Percentiles rank a stretch among this genome's conserved stretches.
These are phyloP conservation scores for Rattus rattus DNA, from an alignment of 2,113 vertebrate genomes.

Conservation along the genomic window DNA sequence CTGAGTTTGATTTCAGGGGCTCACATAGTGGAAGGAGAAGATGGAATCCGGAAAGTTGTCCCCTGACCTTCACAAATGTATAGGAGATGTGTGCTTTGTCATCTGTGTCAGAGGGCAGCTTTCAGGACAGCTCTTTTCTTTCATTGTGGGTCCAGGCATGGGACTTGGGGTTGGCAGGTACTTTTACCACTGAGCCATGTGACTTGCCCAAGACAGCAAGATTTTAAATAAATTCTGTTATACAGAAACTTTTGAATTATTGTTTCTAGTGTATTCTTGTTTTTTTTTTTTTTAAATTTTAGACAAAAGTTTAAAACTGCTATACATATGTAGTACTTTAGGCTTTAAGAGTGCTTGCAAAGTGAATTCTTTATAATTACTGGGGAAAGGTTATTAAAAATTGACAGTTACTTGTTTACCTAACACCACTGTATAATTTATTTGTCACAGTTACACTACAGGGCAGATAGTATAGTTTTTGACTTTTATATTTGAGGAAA, in stretches of 20 bases:
- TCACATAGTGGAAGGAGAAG: not conserved
- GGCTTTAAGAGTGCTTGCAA: not conserved
- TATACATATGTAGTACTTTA: not conserved
- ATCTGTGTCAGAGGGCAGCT: not conserved
- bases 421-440: not conserved
- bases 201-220: not conserved
- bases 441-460: not conserved
- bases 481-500: constrained; percentile 55
- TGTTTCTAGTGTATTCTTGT: not conserved
- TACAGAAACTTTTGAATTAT: not conserved
- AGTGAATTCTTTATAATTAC: constrained; percentile 11
- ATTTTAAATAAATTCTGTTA: not conserved
- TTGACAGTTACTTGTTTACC: not conserved
- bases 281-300: not conserved
- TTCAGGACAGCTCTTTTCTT: not conserved
- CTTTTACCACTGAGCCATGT: not conserved
- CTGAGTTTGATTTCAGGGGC: not conserved
- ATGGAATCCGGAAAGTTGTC: not conserved
- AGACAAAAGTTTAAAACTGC: not conserved
- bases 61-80: not conserved
- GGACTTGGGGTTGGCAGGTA: not conserved
- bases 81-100: not conserved
- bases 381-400: not conserved
- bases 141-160: not conserved
- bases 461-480: constrained; percentile 17